A percentile compares a stretch with the other conserved stretches of the same genome.
These are phyloP conservation scores for Baryphthengus martii DNA, from an alignment of 2,113 vertebrate species.

Conservation along the genomic window DNA sequence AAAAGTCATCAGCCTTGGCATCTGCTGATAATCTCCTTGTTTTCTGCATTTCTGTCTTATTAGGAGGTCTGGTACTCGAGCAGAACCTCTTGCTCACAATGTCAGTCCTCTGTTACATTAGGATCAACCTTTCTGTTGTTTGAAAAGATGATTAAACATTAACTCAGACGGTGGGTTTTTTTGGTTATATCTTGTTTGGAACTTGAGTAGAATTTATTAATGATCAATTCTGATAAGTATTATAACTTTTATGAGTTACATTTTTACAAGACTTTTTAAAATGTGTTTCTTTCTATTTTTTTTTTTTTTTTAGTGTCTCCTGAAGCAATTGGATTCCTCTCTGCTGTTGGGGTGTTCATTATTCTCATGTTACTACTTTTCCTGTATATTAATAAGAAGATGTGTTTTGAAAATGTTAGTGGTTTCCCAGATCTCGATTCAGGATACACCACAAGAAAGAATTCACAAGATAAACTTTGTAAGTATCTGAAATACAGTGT, in stretches of 20 bases:
- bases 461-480: slow-evolving; percentile 82
- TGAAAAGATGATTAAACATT: not conserved
- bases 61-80: not conserved
- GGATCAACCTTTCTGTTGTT: not conserved
- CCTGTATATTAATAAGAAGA: slow-evolving; percentile 96
- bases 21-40: not conserved
- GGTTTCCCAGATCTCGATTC: slow-evolving; percentile 87
- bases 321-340: slow-evolving; percentile 94
- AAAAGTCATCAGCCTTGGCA: not conserved
- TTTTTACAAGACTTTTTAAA: not conserved
- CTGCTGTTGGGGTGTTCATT: slow-evolving; percentile 91
- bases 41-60: not conserved
- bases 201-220: not conserved
- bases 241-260: not conserved
- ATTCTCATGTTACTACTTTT: slow-evolving; percentile 93
- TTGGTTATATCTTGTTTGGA: not conserved
- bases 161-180: not conserved
- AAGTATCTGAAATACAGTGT: slow-evolving; percentile 58
- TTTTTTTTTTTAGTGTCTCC: slow-evolving; percentile 89
- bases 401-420: slow-evolving; percentile 89
- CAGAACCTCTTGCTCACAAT: not conserved
- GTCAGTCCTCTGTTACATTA: not conserved
- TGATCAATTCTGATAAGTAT: not conserved
- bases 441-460: slow-evolving; percentile 82
- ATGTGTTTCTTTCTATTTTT: slow-evolving; percentile 41